Conservation (phyloP, 2,797 vertebrate species). For the Rousettus madagascariensis region DNA sequence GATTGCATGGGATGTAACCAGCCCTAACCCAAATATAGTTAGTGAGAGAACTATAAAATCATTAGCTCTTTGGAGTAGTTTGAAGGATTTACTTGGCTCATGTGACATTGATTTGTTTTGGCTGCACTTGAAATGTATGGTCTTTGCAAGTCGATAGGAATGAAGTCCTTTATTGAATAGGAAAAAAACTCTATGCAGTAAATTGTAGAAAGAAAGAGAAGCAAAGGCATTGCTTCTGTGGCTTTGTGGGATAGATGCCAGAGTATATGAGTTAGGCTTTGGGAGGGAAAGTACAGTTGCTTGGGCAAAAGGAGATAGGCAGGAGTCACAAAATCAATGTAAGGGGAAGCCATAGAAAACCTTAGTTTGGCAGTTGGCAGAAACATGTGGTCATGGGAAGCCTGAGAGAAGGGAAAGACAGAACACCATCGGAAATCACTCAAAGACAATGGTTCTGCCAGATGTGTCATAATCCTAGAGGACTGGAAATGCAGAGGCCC, state of each 20-base stretch:
- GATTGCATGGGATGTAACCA: neutral
- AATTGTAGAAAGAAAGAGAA: slow-evolving; percentile 60
- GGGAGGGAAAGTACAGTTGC: neutral
- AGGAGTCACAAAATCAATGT: neutral
- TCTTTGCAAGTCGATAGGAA: slow-evolving; percentile 85
- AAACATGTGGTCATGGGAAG: neutral
- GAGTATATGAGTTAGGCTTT: neutral
- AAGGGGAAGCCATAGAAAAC: neutral
- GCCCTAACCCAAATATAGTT: neutral
- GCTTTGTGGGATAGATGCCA: neutral
- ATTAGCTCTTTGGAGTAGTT: slow-evolving; percentile 70
- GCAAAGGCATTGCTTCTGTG: neutral
- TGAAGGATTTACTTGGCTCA: slow-evolving; percentile 81
- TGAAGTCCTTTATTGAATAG: slow-evolving; percentile 74
- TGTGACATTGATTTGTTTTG: slow-evolving; percentile 87
- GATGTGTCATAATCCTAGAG: neutral
- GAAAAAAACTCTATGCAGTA: slow-evolving; percentile 76
- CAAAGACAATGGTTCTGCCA: neutral
- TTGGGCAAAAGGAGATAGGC: neutral
- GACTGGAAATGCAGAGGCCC: neutral
- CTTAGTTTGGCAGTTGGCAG: neutral
- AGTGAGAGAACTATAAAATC: slow-evolving; percentile 50
- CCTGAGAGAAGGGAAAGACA: neutral
- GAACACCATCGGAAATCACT: neutral
- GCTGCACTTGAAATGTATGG: slow-evolving; percentile 81